Conservation (phyloP, 2,888 invertebrate genomes). For the Elegia similella region DNA sequence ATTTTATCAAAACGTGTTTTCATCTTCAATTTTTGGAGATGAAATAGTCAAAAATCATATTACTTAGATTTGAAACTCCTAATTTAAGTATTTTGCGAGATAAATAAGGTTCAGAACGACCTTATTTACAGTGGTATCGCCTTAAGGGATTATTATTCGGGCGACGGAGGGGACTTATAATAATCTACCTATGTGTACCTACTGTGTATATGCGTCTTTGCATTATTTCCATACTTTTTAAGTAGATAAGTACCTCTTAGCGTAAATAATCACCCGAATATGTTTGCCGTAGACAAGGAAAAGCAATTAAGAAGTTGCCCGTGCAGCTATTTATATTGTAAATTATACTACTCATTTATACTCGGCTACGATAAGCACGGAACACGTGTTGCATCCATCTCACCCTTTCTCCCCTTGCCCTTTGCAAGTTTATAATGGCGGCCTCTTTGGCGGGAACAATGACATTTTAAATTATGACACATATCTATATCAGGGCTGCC, state of each 20-base stretch:
- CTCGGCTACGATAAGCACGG: slow-evolving; percentile 22
- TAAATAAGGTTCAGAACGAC: too few species aligned
- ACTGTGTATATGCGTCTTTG: too few species aligned
- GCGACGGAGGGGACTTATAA: too few species aligned
- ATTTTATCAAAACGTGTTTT: too few species aligned
- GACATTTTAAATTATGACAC: slow-evolving; percentile 72
- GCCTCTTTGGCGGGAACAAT: slow-evolving; percentile 50
- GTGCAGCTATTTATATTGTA: slow-evolving; percentile 9
- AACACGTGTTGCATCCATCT: slow-evolving; percentile 67
- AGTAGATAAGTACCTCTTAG: neutral
- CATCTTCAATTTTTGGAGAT: too few species aligned
- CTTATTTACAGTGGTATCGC: too few species aligned
- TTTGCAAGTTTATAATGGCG: slow-evolving; percentile 56
- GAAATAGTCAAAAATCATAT: too few species aligned
- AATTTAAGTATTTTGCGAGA: too few species aligned
- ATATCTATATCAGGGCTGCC: slow-evolving; percentile 22
- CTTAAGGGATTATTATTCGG: too few species aligned
- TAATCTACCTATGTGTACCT: too few species aligned
- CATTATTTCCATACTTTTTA: neutral
- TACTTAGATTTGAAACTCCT: too few species aligned
- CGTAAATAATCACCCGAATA: neutral
- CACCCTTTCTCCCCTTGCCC: slow-evolving; percentile 57
- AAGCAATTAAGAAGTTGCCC: slow-evolving; percentile 13
- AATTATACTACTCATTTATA: slow-evolving; percentile 21
- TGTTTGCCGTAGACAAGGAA: slow-evolving; percentile 12